Evolutionary conservation across 2,113 vertebrate genomes (phyloP).

Genomic region (Cygnus buccinator): DNA sequence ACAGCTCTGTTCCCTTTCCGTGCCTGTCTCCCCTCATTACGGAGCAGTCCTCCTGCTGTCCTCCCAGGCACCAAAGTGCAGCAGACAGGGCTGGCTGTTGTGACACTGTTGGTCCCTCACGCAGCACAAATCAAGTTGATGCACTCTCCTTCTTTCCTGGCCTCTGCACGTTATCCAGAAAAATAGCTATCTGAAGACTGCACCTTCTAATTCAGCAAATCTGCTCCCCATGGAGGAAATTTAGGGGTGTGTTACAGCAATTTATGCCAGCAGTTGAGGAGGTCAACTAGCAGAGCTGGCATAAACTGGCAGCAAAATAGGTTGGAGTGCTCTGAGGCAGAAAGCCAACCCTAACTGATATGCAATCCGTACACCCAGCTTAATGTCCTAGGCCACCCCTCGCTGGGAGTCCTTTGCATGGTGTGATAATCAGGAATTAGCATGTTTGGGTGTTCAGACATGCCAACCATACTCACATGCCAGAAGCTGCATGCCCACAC

Average conservation of each 20-base stretch:
- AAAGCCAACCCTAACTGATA: neutral
- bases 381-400: neutral
- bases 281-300: neutral
- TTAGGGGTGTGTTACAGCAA: neutral
- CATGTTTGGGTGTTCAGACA: fast-evolving
- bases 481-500: neutral
- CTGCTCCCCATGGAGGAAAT: slow-evolving; percentile 17
- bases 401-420: neutral
- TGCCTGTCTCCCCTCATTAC: neutral
- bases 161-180: neutral
- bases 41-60: neutral
- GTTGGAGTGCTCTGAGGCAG: neutral
- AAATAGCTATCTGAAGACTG: neutral
- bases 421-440: neutral
- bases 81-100: neutral
- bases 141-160: neutral
- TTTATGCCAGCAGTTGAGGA: neutral
- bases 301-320: neutral
- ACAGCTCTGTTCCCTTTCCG: neutral
- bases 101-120: neutral
- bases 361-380: neutral
- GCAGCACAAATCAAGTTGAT: neutral
- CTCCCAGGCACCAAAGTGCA: neutral
- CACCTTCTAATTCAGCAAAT: slow-evolving; percentile 30
- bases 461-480: neutral